A percentile compares a stretch with the other conserved stretches of the same genome.
phyloP scores from a whole-genome alignment of 2,888 invertebrate species.

The Coleophora flavipennella region DNA sequence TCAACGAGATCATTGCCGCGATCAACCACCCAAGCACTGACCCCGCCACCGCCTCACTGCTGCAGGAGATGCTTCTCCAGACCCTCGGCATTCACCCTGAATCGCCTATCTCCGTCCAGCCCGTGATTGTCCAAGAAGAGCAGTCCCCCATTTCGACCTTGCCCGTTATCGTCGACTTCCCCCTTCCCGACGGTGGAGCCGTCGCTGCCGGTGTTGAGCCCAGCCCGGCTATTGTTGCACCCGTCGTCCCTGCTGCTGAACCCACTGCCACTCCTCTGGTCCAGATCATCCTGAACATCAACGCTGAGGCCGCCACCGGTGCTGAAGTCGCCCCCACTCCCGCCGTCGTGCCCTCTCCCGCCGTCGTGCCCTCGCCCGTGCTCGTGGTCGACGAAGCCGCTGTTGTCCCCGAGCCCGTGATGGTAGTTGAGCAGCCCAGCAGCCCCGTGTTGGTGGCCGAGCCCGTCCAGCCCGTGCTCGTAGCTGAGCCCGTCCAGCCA shows the following conservation, averaged over 20 bases:
- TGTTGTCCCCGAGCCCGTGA: conserved; percentile 6
- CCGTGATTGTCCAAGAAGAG: conserved; percentile 15
- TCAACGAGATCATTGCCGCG: conserved; percentile 36
- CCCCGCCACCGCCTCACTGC: conserved; percentile 33
- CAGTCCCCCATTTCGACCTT: conserved; percentile 7
- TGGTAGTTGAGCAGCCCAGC: too few relatives aligned
- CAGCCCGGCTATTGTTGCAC: conserved; percentile 4
- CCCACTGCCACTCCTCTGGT: conserved; percentile 22
- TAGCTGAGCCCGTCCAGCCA: conserved; percentile 8
- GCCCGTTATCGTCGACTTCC: conserved; percentile 12
- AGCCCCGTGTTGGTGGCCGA: background rate
- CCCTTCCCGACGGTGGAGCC: background rate
- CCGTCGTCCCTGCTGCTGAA: conserved; percentile 10
- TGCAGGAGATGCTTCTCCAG: conserved; percentile 15
- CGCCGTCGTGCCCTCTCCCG: conserved; percentile 1
- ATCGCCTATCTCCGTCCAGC: conserved; percentile 19
- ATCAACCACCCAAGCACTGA: conserved; percentile 42
- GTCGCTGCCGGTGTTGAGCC: conserved; percentile 3
- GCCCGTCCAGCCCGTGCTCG: background rate
- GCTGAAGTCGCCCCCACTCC: conserved; percentile 6
- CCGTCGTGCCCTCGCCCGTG: conserved; percentile 1
- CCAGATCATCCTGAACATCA: conserved; percentile 30
- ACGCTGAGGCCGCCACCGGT: conserved; percentile 8
- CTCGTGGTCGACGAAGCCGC: conserved; percentile 9
- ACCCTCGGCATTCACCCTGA: conserved; percentile 13